These are phyloP conservation scores for Strigamia crassipes DNA, from an alignment of 2,888 invertebrate genomes.

Conservation along the genomic window DNA sequence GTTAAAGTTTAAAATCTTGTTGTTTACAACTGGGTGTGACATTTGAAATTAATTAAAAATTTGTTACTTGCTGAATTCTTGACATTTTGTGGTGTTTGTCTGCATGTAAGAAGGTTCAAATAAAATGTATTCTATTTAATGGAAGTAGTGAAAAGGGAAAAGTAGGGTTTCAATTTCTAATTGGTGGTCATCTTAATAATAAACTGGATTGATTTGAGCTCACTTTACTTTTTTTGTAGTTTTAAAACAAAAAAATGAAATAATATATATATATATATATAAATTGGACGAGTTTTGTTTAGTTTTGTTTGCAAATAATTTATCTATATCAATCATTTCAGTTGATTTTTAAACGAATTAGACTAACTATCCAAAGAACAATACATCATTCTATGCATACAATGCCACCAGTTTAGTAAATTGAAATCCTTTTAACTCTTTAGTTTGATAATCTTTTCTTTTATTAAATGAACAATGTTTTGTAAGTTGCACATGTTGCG, in stretches of 20 bases:
- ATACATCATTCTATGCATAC: not conserved
- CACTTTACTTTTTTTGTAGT: not conserved
- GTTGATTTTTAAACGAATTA: not conserved
- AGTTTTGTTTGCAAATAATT: not conserved
- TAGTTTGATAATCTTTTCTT: not conserved
- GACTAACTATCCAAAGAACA: not conserved
- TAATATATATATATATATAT: too few species aligned
- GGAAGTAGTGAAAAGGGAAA: not conserved
- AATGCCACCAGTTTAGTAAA: not conserved
- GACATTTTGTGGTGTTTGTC: not conserved
- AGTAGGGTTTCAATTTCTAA: not conserved
- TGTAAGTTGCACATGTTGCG: conserved; percentile 29
- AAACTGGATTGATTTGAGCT: not conserved
- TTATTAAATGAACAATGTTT: not conserved
- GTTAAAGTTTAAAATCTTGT: conserved; percentile 29
- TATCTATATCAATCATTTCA: not conserved
- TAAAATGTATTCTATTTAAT: conserved; percentile 10
- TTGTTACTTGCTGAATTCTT: not conserved
- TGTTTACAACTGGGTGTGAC: conserved; percentile 23
- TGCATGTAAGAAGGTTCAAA: not conserved
- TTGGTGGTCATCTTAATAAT: not conserved
- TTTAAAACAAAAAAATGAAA: too few species aligned
- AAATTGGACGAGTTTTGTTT: too few species aligned
- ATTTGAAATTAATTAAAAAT: not conserved
- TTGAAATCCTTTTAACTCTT: not conserved